Evolutionary conservation across 2,797 vertebrate genomes (phyloP), one percentile per base, ranked within the genome.

Genomic region (Anas capensis): DNA sequence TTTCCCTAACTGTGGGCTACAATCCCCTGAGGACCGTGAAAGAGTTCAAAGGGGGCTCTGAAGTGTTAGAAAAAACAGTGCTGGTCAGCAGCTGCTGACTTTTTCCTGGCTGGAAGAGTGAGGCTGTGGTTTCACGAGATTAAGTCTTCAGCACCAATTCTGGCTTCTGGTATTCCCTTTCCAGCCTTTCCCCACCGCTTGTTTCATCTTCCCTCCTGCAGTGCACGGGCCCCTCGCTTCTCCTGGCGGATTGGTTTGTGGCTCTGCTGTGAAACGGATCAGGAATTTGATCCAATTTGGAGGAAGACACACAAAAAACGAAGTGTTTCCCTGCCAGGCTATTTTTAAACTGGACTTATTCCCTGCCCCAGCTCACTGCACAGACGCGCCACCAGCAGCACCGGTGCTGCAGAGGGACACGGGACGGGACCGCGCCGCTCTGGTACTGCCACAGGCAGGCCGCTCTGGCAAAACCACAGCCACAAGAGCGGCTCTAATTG

Each of bases 71-170:
- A 84, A 95, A 89, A 93, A 76, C 95, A 95, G 82, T 23, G 66
- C 93, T 86, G 95, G 95, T 95, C 96, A 95, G 94, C 94, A 95
- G 93, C 94, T 97, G 94, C 88, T 95, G 93, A 93, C 90, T 94
- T 95, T 93, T 95, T 93, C 96, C 96, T 95, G 95, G 94, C 96
- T 95, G 73, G 90, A 82, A 70, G 66, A 88, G 56, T 10, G 62
- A 94, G 73, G 70, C 73, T 96, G 95, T 82, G 95, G 94, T 95
- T 97, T 94, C 93, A 95, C n/a, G 44, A 95, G 95, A 95, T 96
- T 93, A 95, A 95, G 94, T 82, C 93, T 96, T 95, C 94, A 90
- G 86, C 95, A 93, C 86, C 88, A 86, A 15, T 73, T 88, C 94
- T 95, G 81, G 92, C 90, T 95, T 69, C 95, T 94, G 92, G 92